A percentile compares a stretch with the other conserved stretches of the same genome.
phyloP scores from a whole-genome alignment of 2,797 vertebrate species.

The Adelosebastes latens region DNA sequence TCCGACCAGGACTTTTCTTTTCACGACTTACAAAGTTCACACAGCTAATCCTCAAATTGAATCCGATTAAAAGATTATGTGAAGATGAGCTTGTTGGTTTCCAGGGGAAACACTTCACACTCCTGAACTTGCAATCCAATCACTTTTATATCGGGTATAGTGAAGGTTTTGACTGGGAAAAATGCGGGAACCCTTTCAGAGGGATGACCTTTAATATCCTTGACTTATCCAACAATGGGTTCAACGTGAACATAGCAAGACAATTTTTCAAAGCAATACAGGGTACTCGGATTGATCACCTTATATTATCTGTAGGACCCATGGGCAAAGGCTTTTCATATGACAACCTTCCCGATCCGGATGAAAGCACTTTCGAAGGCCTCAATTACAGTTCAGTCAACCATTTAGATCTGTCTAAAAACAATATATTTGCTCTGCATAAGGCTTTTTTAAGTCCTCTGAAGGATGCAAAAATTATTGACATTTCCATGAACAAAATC shows the following conservation, averaged over 20 bases:
- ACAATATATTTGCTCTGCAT: constrained; percentile 80
- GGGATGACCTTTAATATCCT: constrained; percentile 77
- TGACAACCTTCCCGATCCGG: constrained; percentile 82
- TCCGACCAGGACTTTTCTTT: constrained; percentile 86
- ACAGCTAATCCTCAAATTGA: constrained; percentile 78
- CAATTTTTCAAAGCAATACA: constrained; percentile 78
- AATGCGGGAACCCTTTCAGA: constrained; percentile 87
- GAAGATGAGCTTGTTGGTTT: constrained; percentile 86
- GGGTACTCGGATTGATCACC: constrained; percentile 76
- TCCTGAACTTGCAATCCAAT: constrained; percentile 76
- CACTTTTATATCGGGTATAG: background rate
- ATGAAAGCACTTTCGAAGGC: constrained; percentile 81
- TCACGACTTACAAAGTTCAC: constrained; percentile 76
- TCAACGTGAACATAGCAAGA: constrained; percentile 16
- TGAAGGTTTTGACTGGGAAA: constrained; percentile 62
- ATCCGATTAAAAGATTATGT: constrained; percentile 81
- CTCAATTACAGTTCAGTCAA: constrained; percentile 76
- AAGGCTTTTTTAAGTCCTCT: constrained; percentile 78
- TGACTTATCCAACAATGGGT: constrained; percentile 77
- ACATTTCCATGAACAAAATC: constrained; percentile 84
- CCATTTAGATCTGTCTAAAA: constrained; percentile 78
- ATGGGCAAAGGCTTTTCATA: constrained; percentile 83
- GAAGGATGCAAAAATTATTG: constrained; percentile 63
- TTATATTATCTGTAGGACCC: constrained; percentile 63
- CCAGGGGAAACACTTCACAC: constrained; percentile 81